Percentiles rank a stretch among this genome's conserved stretches.
phyloP scores from a whole-genome alignment of 2,113 vertebrate genomes.

The Nestor notabilis region DNA sequence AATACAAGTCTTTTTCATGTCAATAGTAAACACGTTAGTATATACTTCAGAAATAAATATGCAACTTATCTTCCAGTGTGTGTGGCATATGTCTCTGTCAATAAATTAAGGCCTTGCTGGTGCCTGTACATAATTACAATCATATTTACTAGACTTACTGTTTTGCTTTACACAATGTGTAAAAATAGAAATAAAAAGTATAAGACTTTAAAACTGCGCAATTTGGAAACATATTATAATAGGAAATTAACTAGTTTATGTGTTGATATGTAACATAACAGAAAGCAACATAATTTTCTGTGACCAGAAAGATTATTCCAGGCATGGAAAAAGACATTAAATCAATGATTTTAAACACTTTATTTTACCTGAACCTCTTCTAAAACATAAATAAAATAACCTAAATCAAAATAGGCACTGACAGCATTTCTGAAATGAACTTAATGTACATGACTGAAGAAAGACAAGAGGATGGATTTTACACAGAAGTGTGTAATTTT shows the following conservation, averaged over 20 bases:
- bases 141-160: background rate
- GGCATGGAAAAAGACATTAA: background rate
- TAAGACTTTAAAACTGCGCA: background rate
- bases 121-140: background rate
- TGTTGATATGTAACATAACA: background rate
- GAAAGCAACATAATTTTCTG: background rate
- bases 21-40: background rate
- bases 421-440: background rate
- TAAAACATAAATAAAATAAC: background rate
- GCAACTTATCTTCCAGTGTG: background rate
- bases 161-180: background rate
- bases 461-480: background rate
- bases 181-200: background rate
- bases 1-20: background rate
- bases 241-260: background rate
- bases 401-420: background rate
- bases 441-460: background rate
- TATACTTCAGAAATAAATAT: background rate
- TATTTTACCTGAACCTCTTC: background rate
- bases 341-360: background rate
- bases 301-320: background rate
- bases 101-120: background rate
- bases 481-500: background rate
- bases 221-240: background rate
- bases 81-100: rapidly evolving